A percentile compares a stretch with the other conserved stretches of the same genome.
Evolutionary conservation across 2,797 vertebrate genomes (phyloP).

Genomic region (Esox masquinongy): DNA sequence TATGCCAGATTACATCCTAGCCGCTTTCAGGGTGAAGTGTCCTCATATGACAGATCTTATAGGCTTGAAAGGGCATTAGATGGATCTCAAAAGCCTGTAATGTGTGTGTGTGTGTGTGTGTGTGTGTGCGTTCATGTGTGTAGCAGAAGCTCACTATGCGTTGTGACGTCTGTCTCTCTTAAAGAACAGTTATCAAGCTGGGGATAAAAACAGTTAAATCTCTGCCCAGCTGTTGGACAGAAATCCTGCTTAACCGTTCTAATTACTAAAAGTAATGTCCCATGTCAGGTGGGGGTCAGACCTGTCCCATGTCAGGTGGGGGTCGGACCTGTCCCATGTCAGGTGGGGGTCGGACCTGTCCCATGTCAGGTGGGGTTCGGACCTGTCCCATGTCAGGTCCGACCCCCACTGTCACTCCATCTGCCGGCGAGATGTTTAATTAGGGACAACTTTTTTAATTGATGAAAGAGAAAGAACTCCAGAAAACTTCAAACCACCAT

Average conservation of each 20-base stretch:
- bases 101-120: slow-evolving; percentile 40
- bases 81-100: no score
- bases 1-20: no score
- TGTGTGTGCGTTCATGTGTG: slow-evolving; percentile 50
- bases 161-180: not conserved
- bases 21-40: no score
- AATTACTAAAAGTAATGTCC: slow-evolving; percentile 69
- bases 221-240: slow-evolving; percentile 64
- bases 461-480: slow-evolving; percentile 48
- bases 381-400: not conserved
- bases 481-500: slow-evolving; percentile 58
- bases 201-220: slow-evolving; percentile 62
- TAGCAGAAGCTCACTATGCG: no score
- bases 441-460: slow-evolving; percentile 65
- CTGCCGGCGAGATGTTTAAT: slow-evolving; percentile 64
- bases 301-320: slow-evolving; percentile 1
- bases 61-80: no score
- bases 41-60: no score
- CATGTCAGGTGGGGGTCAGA: not conserved
- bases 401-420: slow-evolving; percentile 58
- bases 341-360: no score
- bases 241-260: slow-evolving; percentile 59
- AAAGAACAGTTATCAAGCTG: slow-evolving; percentile 52
- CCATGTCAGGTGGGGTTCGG: not conserved
- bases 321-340: slow-evolving; percentile 8